Percentiles rank a stretch among this genome's conserved stretches.
phyloP scores from a whole-genome alignment of 2,113 vertebrate genomes.

The Pogonocichla stellata region DNA sequence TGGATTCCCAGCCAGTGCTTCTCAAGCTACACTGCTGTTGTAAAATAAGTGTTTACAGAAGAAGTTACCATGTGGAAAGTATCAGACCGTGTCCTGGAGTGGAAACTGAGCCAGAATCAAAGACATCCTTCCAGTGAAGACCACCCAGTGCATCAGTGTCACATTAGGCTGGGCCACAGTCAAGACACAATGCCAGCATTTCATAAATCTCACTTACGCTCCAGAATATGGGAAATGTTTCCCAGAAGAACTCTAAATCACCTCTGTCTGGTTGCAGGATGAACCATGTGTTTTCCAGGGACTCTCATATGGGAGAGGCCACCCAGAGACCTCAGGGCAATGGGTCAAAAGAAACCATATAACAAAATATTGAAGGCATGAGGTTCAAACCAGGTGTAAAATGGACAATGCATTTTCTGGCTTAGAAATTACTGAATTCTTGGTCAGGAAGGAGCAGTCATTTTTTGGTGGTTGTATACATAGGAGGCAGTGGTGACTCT shows the following conservation, averaged over 20 bases:
- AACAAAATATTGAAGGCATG: not conserved
- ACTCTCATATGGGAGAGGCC: not conserved
- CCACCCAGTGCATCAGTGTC: not conserved
- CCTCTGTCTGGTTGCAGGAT: not conserved
- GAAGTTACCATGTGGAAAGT: not conserved
- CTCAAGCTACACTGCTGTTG: not conserved
- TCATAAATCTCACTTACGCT: slow-evolving; percentile 26
- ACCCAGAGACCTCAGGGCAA: not conserved
- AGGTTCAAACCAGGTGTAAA: not conserved
- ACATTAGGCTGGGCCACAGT: not conserved
- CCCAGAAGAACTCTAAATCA: slow-evolving; percentile 26
- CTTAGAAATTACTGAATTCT: not conserved
- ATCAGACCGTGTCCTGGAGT: not conserved
- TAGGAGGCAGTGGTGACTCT: not conserved
- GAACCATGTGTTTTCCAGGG: not conserved
- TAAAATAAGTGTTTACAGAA: not conserved
- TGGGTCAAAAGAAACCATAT: not conserved
- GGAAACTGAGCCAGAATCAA: not conserved
- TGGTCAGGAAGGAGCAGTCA: not conserved
- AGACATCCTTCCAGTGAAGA: not conserved
- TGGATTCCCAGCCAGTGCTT: slow-evolving; percentile 19
- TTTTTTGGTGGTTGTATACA: not conserved
- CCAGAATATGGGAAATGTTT: not conserved
- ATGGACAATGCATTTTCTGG: not conserved
- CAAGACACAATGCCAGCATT: not conserved